phyloP scores from a whole-genome alignment of 2,113 vertebrate species.

The Hippocampus comes region DNA sequence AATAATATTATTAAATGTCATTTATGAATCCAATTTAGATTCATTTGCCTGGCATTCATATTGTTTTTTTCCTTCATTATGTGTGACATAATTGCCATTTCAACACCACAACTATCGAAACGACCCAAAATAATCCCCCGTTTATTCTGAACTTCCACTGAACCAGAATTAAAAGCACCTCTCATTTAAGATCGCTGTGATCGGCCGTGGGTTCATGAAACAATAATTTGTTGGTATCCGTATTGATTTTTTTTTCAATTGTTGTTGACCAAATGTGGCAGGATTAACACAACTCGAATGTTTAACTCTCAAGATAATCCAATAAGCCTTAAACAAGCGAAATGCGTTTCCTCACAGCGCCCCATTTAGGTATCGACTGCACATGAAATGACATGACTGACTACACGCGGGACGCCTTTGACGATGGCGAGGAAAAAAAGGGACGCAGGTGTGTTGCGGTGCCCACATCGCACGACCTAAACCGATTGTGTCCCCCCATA shows the following conservation, averaged over 20 bases:
- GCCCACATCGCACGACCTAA: conserved; percentile 67
- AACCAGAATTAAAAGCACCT: not conserved
- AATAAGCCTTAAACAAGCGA: conserved; percentile 1
- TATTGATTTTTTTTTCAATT: not conserved
- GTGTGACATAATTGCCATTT: not conserved
- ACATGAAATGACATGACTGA: not conserved
- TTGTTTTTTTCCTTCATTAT: not conserved
- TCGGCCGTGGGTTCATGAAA: not conserved
- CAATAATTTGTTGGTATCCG: not conserved
- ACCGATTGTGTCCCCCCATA: conserved; percentile 67
- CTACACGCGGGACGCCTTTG: conserved; percentile 14
- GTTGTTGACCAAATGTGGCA: not conserved
- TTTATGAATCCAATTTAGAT: too few species aligned
- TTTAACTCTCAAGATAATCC: not conserved
- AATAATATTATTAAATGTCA: too few species aligned
- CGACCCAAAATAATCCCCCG: not conserved
- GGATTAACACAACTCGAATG: conserved; percentile 2
- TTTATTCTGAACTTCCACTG: not conserved
- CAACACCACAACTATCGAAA: not conserved
- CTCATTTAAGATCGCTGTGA: not conserved
- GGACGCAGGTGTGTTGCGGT: conserved; percentile 33
- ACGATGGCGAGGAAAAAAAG: conserved; percentile 18
- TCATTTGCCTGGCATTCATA: not conserved
- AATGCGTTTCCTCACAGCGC: not conserved
- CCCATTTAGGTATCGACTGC: conserved; percentile 5